Evolutionary conservation across 53 echinoderm and acorn worm genomes (phyloP).

Genomic region (Paracentrotus lividus): DNA sequence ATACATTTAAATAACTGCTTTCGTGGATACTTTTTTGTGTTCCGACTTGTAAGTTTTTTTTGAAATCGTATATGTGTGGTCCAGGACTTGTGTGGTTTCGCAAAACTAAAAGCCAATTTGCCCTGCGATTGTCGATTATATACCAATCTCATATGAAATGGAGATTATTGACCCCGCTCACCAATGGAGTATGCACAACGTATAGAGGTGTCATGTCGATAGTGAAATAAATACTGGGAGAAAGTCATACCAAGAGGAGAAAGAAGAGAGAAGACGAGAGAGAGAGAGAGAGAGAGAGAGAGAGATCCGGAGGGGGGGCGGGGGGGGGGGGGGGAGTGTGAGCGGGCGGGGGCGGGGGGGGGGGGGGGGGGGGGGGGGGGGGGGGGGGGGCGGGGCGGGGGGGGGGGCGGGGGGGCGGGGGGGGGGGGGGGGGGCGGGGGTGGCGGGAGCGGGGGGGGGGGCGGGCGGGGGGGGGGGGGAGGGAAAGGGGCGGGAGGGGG

Average conservation of each 20-base stretch:
- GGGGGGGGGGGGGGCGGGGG: too few species aligned
- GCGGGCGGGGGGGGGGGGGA: background rate
- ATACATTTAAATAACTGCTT: too few species aligned
- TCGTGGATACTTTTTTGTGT: background rate
- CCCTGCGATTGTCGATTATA: background rate
- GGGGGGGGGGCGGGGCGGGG: too few species aligned
- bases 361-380: background rate
- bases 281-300: background rate
- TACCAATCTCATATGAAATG: background rate
- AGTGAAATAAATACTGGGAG: background rate
- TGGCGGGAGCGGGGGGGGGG: background rate
- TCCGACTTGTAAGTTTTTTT: too few species aligned
- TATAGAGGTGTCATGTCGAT: background rate
- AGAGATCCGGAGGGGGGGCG: background rate
- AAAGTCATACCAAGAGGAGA: background rate
- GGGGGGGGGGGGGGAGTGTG: background rate
- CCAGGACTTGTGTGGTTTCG: background rate
- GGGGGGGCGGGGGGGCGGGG: too few species aligned
- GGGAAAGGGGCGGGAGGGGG: background rate
- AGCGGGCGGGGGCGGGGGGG: background rate
- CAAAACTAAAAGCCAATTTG: background rate
- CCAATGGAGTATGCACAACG: background rate
- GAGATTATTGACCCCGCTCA: background rate
- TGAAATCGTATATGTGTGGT: constrained; percentile 17
- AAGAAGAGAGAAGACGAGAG: background rate